These are phyloP conservation scores for Trichopria drosophilae DNA, from an alignment of 2,888 invertebrate species.

Conservation along the genomic window DNA sequence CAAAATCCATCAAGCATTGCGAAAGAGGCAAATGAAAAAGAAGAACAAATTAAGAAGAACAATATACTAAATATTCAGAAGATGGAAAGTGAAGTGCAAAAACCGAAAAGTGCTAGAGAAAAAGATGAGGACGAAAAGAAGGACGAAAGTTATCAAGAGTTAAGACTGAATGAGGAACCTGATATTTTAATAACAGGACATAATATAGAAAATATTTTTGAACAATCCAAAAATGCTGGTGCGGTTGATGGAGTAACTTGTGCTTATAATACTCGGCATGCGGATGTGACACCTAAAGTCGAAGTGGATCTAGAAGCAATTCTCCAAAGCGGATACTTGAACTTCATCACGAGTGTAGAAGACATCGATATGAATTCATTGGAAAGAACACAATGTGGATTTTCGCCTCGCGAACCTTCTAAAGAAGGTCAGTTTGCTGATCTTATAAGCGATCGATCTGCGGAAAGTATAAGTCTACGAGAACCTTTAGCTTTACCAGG, in stretches of 20 bases:
- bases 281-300: slow-evolving; percentile 23
- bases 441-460: slow-evolving; percentile 17
- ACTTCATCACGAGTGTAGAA: slow-evolving; percentile 50
- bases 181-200: slow-evolving; percentile 27
- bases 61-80: not conserved
- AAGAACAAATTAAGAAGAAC: not conserved
- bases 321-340: slow-evolving; percentile 42
- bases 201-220: slow-evolving; percentile 21
- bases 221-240: too few relatives aligned
- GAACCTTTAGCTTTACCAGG: slow-evolving; percentile 40
- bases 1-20: too few relatives aligned
- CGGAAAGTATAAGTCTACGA: slow-evolving; percentile 29
- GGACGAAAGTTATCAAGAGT: slow-evolving; percentile 4
- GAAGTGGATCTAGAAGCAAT: slow-evolving; percentile 31
- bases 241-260: too few relatives aligned
- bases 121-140: not conserved
- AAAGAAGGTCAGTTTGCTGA: slow-evolving; percentile 12
- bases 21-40: not conserved
- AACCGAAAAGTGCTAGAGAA: not conserved
- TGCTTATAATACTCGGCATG: slow-evolving; percentile 7
- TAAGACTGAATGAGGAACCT: not conserved
- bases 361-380: too few relatives aligned
- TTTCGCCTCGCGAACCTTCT: not conserved
- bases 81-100: not conserved
- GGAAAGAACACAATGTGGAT: too few relatives aligned